Evolutionary conservation across 2,797 vertebrate genomes (phyloP), one percentile per base, ranked within the genome.

Genomic region (Crossoptilon crossoptilon): DNA sequence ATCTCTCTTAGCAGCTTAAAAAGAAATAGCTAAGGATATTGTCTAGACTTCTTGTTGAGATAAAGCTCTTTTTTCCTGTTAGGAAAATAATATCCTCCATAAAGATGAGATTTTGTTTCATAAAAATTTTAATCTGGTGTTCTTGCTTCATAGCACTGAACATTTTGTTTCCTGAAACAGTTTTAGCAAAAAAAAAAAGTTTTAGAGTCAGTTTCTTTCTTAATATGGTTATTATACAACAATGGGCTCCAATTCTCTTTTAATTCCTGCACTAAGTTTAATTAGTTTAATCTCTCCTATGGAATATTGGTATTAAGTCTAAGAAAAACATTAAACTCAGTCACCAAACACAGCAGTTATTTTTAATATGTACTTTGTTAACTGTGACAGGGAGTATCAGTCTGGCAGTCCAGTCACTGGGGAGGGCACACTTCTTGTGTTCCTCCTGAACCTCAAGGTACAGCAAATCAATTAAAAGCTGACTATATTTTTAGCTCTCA

Each of bases 21-120:
- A 95, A 90, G 78, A 90, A 96, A 62, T 91, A 84, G 75, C 37
- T 78, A 66, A 89, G 87, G 67, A 94, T 78, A 31, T 14, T 91
- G 85, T 91, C 85, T 93, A 94, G 87, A 89, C 87, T 85, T 89
- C 46, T 74, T 27, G 59, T 72, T 89, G 89, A 71, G 69, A 46
- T 78, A 84, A 94, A 89, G 43, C 14, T 78, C 26, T 66, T 74
- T 84, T 55, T 88, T 51, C 29, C 56, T 94, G 26, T 70, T 70
- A 74, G 46, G 66, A 88, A 91, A 70, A 85, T 2, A 78, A 87
- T 94, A 80, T 91, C 35, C 55, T 72, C 64, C 41, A 48, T 51
- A 64, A 94, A 85, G 76, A 78, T 59, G 73, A 81, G 23, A 51
- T 80, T 55, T 91, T 1, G 1, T 94, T 90, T 91, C n/a, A 87